Conservation (phyloP, 2,113 vertebrate genomes). For the Haemorhous mexicanus region DNA sequence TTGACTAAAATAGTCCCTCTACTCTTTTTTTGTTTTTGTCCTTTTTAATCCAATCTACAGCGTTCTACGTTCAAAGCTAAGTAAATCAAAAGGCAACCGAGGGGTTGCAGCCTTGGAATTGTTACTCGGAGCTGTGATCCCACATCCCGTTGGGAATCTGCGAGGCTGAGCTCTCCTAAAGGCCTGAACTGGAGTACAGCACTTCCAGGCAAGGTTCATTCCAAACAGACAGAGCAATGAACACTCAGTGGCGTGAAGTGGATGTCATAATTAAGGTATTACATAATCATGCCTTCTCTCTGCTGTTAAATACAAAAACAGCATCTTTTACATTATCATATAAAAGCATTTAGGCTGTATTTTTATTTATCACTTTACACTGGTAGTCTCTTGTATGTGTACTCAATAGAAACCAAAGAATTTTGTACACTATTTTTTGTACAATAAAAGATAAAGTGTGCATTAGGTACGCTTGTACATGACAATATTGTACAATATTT, state of each 20-base stretch:
- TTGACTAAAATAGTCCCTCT: constrained; percentile 71
- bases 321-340: constrained; percentile 89
- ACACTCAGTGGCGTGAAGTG: constrained; percentile 78
- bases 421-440: constrained; percentile 98
- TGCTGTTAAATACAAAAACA: constrained; percentile 87
- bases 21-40: constrained; percentile 13
- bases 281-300: constrained; percentile 80
- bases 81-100: constrained; percentile 65
- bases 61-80: constrained; percentile 69
- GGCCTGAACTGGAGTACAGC: constrained; percentile 57
- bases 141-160: constrained; percentile 63
- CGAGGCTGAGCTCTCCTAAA: constrained; percentile 64
- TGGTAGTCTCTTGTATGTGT: constrained; percentile 84
- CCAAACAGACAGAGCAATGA: constrained; percentile 71
- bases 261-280: constrained; percentile 73
- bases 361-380: constrained; percentile 89
- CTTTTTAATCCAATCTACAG: constrained; percentile 65
- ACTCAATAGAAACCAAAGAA: constrained; percentile 98
- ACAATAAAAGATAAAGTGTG: constrained; percentile 99
- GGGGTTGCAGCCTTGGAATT: constrained; percentile 65
- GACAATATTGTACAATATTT: constrained; percentile 99
- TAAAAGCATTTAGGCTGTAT: constrained; percentile 96
- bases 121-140: constrained; percentile 67
- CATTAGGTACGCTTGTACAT: constrained; percentile 99
- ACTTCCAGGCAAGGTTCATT: constrained; percentile 83